Base-by-base conservation (phyloP, 2,888 invertebrate genomes). In the Stegana nigrithorax region DNA sequence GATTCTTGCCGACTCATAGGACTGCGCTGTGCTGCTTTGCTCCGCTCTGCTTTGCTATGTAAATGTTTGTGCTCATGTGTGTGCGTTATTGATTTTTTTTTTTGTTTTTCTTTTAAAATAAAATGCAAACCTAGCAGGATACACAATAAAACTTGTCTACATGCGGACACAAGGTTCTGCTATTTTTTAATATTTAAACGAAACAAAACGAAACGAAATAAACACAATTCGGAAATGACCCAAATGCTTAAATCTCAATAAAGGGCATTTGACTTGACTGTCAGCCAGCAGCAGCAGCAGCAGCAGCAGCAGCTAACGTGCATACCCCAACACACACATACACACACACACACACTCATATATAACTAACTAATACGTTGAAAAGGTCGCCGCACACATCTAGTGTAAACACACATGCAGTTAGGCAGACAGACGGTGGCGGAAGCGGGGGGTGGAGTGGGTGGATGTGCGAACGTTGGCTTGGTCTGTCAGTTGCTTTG, bases 211-310 rank as follows among this genome's bases (percentile, higher is more conserved):
- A 72, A 74, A 69, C 67, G 55, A 67, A 64, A 70, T 68, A 74
- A 74, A 76, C 71, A 74, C 74, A 69, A 68, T 74, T 74, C 74
- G 73, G 67, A 76, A 74, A 64, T 76, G 75, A 75, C 75, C 76
- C 69, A 76, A 73, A 76, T 74, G 73, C 66, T 75, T 70, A 73
- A 76, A 76, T 73, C 73, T 73, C 76, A 75, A 76, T 74, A 70
- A 69, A 67, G 68, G 67, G 63, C 68, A 70, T 67, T 71, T 74
- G 72, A 60, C 73, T 70, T 70, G 71, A 67, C 74, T 72, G 74
- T 75, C 76, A 75, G 68, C 69, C 69, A 68, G 63, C 51, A 63
- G 8, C 53, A 17, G 50, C 23, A 45, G 44, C 26, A n/a, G 42
- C 59, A 51, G 56, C 55, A 10, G 14, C 14, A 7, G 44, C 17